phyloP scores from a whole-genome alignment of 2,113 vertebrate genomes.

The Formicarius rufipectus region DNA sequence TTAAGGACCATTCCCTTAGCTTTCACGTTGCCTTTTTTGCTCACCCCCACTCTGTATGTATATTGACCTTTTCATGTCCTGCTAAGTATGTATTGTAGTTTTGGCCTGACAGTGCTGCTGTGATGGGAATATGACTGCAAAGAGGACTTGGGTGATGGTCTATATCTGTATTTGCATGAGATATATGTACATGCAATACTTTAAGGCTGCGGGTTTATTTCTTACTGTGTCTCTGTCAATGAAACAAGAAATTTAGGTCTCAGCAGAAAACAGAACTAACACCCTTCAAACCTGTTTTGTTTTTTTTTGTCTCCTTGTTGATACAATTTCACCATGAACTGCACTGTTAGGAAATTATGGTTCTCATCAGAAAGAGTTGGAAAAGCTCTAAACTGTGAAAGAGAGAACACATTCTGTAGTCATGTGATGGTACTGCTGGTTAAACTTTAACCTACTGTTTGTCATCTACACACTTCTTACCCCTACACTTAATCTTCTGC shows the following conservation, averaged over 20 bases:
- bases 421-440: neutral
- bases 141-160: neutral
- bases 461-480: neutral
- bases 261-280: neutral
- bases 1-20: neutral
- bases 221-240: neutral
- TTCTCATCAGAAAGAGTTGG: neutral
- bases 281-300: fast-evolving
- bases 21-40: neutral
- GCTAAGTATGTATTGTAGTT: neutral
- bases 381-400: neutral
- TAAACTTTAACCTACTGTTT: neutral
- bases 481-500: neutral
- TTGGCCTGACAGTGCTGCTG: neutral
- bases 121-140: neutral
- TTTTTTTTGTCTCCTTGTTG: neutral
- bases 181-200: neutral
- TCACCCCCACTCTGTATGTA: neutral
- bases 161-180: neutral
- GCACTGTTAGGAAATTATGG: neutral
- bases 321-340: neutral
- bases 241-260: neutral
- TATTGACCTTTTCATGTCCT: neutral
- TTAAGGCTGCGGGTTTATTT: neutral
- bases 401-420: neutral